phyloP scores from a whole-genome alignment of 1,140 invertebrate species.

The Oryctes rhinoceros region DNA sequence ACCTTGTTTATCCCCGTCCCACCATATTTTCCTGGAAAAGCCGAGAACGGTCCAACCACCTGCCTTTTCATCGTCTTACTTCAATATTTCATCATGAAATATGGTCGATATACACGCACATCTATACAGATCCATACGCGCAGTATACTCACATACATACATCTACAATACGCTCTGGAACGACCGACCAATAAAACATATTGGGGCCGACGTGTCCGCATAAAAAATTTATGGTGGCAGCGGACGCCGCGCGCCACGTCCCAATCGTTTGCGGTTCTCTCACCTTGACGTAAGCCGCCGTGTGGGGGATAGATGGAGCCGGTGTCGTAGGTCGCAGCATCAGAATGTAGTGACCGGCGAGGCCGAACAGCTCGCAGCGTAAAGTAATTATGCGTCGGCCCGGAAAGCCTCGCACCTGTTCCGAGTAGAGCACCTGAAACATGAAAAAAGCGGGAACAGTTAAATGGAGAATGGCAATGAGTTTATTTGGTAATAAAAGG shows the following conservation, averaged over 20 bases:
- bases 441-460: not conserved
- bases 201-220: slow-evolving; percentile 9
- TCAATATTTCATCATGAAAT: slow-evolving; percentile 28
- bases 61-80: slow-evolving; percentile 21
- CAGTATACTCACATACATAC: no score
- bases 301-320: slow-evolving; percentile 66
- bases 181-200: slow-evolving; percentile 24
- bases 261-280: slow-evolving; percentile 42
- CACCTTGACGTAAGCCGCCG: slow-evolving; percentile 74
- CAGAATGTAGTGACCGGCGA: slow-evolving; percentile 79
- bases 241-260: not conserved
- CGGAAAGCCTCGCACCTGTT: slow-evolving; percentile 75
- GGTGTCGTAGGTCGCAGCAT: slow-evolving; percentile 68
- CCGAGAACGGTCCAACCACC: not conserved
- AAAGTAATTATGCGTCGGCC: slow-evolving; percentile 70
- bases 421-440: slow-evolving; percentile 69
- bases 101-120: not conserved
- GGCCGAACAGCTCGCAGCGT: slow-evolving; percentile 78
- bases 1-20: slow-evolving; percentile 2
- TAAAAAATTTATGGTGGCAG: slow-evolving; percentile 31
- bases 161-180: not conserved
- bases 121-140: not conserved
- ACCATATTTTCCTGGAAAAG: not conserved
- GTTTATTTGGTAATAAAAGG: not conserved
- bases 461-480: not conserved